Evolutionary conservation across 2,888 invertebrate genomes (phyloP), one percentile per base, ranked within the genome.

Genomic region (Teleogryllus oceanicus): DNA sequence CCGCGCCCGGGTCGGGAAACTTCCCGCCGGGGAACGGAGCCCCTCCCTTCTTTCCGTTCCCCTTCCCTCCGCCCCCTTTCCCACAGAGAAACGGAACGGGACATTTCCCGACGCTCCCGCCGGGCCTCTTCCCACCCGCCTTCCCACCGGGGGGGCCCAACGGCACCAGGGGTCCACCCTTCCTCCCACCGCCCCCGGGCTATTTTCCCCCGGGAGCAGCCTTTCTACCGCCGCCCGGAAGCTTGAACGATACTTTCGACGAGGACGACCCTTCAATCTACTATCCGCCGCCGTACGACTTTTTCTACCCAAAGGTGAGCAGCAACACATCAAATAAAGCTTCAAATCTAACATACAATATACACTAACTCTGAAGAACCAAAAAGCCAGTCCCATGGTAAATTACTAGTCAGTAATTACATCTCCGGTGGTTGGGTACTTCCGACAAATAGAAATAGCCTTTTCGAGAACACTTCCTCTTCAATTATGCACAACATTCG

Each of bases 261-360:
- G 95, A 94, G 88, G 96, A 96, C 88, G 96, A 96, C 90, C 95
- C 95, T 85, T 94, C 95, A 84, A 92, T 96, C 80, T 96, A 95
- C 86, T 95, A 96, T 90, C 96, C 96, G 85, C 96, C 96, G 85
- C 95, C 95, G 18, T 96, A 96, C 89, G 95, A 94, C 87, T 94
- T 94, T 89, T 93, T 93, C 83, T 95, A 94, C 87, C 92, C 91
- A 86, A 77, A 49, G 62, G 62, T 62, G 10, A 18, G 62, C 8
- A 37, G 0, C 5, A 5, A 37, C 37, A 37, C 8, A 37, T 37
- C 37, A 37, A 37, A 37, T 37, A 37, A 5, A 37, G 5, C 37
- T 37, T 37, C 37, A 37, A 37, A 37, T 37, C 37, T 37, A 37
- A 8, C 37, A 1, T 8, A 8, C 37, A 37, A 37, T 37, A 37